Conservation (phyloP, 2,888 invertebrate genomes). For the Xylocampa areola region DNA sequence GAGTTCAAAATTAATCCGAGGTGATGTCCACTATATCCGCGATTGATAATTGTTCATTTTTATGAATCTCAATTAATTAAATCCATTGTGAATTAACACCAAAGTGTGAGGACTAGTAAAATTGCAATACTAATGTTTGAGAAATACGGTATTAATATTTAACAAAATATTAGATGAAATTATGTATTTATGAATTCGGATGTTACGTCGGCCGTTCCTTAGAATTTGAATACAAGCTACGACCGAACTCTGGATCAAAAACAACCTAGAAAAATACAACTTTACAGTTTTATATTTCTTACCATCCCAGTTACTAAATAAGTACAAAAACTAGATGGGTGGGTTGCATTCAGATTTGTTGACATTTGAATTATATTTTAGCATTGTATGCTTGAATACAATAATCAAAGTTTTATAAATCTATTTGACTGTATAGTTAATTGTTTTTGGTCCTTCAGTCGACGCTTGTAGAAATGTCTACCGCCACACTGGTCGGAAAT, state of each 20-base stretch:
- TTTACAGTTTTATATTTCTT: slow-evolving; percentile 4
- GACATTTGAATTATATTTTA: slow-evolving; percentile 21
- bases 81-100: slow-evolving; percentile 53
- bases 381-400: slow-evolving; percentile 19
- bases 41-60: slow-evolving; percentile 58
- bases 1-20: slow-evolving; percentile 46
- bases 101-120: slow-evolving; percentile 44
- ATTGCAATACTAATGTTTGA: slow-evolving; percentile 56
- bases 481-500: slow-evolving; percentile 12
- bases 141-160: slow-evolving; percentile 51
- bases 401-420: slow-evolving; percentile 11
- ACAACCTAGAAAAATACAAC: background rate
- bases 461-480: slow-evolving; percentile 25
- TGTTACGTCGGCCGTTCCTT: slow-evolving; percentile 34
- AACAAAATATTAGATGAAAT: slow-evolving; percentile 34
- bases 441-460: slow-evolving; percentile 10
- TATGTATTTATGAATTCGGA: slow-evolving; percentile 50
- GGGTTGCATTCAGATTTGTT: background rate
- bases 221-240: slow-evolving; percentile 23
- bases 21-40: slow-evolving; percentile 49
- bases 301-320: slow-evolving; percentile 12
- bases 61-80: slow-evolving; percentile 57
- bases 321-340: slow-evolving; percentile 25
- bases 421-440: slow-evolving; percentile 2
- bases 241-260: slow-evolving; percentile 11